Evolutionary conservation across 2,797 vertebrate genomes (phyloP).

Genomic region (Scolopax bukidnonensis): DNA sequence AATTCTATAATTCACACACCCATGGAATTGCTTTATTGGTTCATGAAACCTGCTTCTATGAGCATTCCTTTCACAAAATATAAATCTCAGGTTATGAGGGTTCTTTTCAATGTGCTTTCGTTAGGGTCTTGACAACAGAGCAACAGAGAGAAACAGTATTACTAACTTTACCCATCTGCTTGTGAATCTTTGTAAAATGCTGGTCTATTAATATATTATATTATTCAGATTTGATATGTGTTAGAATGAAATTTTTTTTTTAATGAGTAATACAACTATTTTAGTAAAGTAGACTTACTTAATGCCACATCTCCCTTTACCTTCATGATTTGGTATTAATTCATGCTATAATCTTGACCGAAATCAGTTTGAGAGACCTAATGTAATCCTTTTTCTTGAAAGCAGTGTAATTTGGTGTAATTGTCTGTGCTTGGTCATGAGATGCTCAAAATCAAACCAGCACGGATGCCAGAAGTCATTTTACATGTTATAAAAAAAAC

Average conservation of each 20-base stretch:
- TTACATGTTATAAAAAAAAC: not conserved
- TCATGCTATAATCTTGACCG: not conserved
- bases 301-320: conserved; percentile 1
- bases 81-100: conserved; percentile 35
- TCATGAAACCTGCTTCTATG: conserved; percentile 37
- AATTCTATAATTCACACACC: conserved; percentile 59
- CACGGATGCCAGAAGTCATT: conserved; percentile 31
- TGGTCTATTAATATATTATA: not conserved
- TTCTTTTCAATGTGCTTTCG: conserved; percentile 5
- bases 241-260: not conserved
- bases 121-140: conserved; percentile 39
- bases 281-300: conserved; percentile 17
- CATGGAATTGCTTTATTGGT: conserved; percentile 41
- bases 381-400: conserved; percentile 18
- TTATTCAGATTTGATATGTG: not conserved
- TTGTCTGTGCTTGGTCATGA: conserved; percentile 47
- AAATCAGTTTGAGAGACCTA: conserved; percentile 23
- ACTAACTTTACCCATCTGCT: not conserved
- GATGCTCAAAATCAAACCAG: conserved; percentile 21
- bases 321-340: not conserved
- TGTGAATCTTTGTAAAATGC: conserved; percentile 12
- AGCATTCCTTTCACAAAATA: conserved; percentile 47
- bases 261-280: not conserved
- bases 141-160: not conserved
- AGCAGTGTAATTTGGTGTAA: not conserved